Conservation (phyloP, 2,888 invertebrate genomes). For the Lissocephala sabroskyi region DNA sequence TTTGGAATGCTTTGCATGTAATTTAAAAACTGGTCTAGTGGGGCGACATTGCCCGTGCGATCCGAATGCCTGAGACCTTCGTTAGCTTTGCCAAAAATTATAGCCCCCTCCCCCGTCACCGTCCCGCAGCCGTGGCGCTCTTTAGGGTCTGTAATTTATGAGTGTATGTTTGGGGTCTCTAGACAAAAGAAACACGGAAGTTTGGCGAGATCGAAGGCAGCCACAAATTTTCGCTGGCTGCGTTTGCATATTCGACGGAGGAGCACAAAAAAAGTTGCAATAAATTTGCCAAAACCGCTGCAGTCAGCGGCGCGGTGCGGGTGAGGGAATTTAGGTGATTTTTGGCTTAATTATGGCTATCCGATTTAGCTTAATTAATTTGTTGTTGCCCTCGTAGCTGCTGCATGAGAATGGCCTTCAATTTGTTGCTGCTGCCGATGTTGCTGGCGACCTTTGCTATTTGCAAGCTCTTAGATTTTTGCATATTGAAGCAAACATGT, state of each 20-base stretch:
- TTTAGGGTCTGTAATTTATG: no score
- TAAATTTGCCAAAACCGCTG: conserved; percentile 36
- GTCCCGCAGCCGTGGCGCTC: no score
- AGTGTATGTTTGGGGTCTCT: no score
- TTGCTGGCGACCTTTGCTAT: conserved; percentile 52
- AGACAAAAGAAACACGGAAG: no score
- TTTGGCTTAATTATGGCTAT: conserved; percentile 46
- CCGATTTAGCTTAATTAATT: conserved; percentile 34
- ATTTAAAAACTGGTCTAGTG: conserved; percentile 67
- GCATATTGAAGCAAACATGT: conserved; percentile 34
- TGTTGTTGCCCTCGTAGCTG: conserved; percentile 6
- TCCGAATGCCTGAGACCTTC: conserved; percentile 53
- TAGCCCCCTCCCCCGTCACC: no score
- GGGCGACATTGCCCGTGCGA: conserved; percentile 29
- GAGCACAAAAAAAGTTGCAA: conserved; percentile 20
- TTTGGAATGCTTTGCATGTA: conserved; percentile 67
- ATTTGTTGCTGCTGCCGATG: conserved; percentile 20
- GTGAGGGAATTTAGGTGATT: conserved; percentile 22
- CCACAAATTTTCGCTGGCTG: conserved; percentile 8
- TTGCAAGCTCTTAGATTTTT: conserved; percentile 54
- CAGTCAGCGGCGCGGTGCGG: conserved; percentile 36
- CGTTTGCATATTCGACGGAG: conserved; percentile 11
- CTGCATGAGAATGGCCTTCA: conserved; percentile 59
- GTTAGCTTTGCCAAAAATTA: conserved; percentile 68
- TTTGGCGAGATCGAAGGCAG: conserved; percentile 3